Evolutionary conservation across 2,113 vertebrate species (phyloP), one percentile per base, ranked within the genome.

Genomic region (Condylura cristata): DNA sequence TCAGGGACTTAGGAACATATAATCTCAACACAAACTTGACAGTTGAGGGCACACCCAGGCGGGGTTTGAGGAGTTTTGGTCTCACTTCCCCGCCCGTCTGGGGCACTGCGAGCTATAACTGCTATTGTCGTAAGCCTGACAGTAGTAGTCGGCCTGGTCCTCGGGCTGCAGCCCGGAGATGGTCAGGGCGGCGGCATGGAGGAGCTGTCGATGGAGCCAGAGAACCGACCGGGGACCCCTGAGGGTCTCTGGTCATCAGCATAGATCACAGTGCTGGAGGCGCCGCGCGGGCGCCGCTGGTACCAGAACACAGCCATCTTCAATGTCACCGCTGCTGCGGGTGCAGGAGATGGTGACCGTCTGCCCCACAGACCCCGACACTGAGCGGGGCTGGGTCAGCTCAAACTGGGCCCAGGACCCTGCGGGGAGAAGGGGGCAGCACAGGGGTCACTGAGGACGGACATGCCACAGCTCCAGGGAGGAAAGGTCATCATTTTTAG

Each of bases 211-310:
- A 24, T 70, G 22, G 82, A 93, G 34, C 80, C 89, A 0, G 96
- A 96, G 90, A 97, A 96, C 20, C 53, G 11, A 0, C 46, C 26
- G 6, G 90, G 76, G 75, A 96, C 65, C n/a, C 0, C 48, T 0
- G 76, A 78, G 39, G 85, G 86, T 88, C 90, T 4, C 2, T 28
- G 0, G 0, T 0, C 2, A 11, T 0, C 0, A 1, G 7, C 0
- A 0, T 68, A 68, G n/a, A 84, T 68, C n/a, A 79, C 12, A 4
- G 6, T 83, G 32, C 24, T 82, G 6, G 44, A 66, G 13, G 8
- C 14, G 37, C 2, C 20, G 6, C 41, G 91, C 24, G 66, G 51
- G 28, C 28, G 79, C 86, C 93, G 63, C 13, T 96, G 95, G 1
- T 41, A 93, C 93, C 95, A 96, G 46, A 17, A 6, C 32, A 79